Evolutionary conservation across 1,140 invertebrate genomes (phyloP).

Genomic region (Zaprionus tsacasi): DNA sequence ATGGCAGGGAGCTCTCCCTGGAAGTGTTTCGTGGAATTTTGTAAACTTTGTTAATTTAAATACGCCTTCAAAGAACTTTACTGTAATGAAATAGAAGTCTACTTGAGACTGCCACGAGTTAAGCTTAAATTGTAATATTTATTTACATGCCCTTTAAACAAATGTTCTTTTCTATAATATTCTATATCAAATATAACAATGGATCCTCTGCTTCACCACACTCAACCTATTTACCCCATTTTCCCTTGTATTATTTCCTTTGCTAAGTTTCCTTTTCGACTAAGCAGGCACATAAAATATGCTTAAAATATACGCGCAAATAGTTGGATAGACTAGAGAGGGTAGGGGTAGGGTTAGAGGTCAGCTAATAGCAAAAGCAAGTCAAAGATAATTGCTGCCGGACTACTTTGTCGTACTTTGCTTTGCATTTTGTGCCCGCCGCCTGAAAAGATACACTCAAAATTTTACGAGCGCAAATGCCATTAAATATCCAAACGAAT

Average conservation of each 20-base stretch:
- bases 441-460: slow-evolving; percentile 64
- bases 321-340: slow-evolving; percentile 45
- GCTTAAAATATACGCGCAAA: slow-evolving; percentile 74
- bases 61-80: not conserved
- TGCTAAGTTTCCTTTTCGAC: slow-evolving; percentile 8
- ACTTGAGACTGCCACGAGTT: no score
- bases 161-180: no score
- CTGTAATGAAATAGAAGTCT: no score
- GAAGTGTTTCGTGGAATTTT: not conserved
- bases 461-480: slow-evolving; percentile 76
- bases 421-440: slow-evolving; percentile 60
- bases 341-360: slow-evolving; percentile 2
- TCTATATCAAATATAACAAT: no score
- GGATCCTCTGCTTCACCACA: not conserved
- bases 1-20: not conserved
- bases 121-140: no score
- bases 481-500: slow-evolving; percentile 77
- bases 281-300: slow-evolving; percentile 65
- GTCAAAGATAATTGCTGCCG: slow-evolving; percentile 75
- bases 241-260: slow-evolving; percentile 7
- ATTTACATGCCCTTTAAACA: no score
- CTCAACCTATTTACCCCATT: not conserved
- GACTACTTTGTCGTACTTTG: slow-evolving; percentile 58
- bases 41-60: not conserved
- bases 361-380: slow-evolving; percentile 79